Evolutionary conservation across 2,113 vertebrate genomes (phyloP).

Genomic region (Hassar affinis): DNA sequence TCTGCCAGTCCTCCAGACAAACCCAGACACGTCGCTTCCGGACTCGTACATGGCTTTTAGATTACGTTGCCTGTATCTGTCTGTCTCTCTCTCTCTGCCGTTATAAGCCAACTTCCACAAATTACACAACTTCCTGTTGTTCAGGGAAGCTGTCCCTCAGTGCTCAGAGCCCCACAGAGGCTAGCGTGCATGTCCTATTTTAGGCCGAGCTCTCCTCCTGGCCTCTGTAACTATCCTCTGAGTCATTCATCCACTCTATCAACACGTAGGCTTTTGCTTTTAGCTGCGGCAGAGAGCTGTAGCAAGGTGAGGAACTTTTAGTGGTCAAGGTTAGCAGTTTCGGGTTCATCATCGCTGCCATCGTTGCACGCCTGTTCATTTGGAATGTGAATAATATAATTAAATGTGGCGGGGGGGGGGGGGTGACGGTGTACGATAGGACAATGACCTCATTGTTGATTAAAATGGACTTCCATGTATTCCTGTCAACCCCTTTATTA

Average conservation of each 20-base stretch:
- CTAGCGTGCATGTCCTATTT: conserved; percentile 47
- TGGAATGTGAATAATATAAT: neutral
- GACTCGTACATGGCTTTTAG: conserved; percentile 17
- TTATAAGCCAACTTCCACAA: conserved; percentile 52
- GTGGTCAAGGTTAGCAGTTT: neutral
- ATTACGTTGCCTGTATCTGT: conserved; percentile 1
- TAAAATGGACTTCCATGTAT: neutral
- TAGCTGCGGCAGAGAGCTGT: neutral
- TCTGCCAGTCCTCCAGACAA: conserved; percentile 63
- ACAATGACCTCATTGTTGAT: neutral
- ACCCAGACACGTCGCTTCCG: conserved; percentile 55
- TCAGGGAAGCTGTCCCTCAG: conserved; percentile 43
- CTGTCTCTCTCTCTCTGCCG: conserved; percentile 1
- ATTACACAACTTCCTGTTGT: conserved; percentile 57
- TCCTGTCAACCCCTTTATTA: neutral
- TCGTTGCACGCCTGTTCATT: neutral
- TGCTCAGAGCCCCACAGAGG: conserved; percentile 28
- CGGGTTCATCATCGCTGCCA: neutral
- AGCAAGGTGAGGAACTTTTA: neutral
- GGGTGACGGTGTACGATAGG: neutral
- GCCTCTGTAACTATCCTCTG: conserved; percentile 19
- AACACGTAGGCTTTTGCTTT: conserved; percentile 23
- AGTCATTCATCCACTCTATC: conserved; percentile 35
- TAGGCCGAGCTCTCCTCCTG: conserved; percentile 24
- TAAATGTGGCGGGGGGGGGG: too few relatives aligned